Base-by-base conservation (phyloP, 2,888 invertebrate genomes). In the Drosophila mayaguana region DNA sequence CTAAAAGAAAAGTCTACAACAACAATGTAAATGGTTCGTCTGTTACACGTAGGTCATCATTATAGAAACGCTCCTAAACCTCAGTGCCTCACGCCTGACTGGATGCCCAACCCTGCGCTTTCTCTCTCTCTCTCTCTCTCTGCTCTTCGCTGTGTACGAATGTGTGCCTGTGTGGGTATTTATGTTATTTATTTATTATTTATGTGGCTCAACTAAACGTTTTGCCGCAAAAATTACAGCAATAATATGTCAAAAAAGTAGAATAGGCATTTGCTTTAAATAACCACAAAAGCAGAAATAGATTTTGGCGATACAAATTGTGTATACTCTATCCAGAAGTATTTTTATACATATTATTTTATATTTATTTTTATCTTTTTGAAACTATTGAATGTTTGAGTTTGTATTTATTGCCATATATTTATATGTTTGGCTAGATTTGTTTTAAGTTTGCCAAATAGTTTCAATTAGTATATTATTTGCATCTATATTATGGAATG, bases 171-270 rank as follows among this genome's bases (percentile, higher is more conserved):
- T 54, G 45, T 59, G 64, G 57, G 34, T 66, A 59, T 63, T 51
- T 64, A 55, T 69, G 70, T 70, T 78, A 68, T 68, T 76, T 88
- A 89, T 83, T 83, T 87, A 83, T 89, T 83, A 89, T 83, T 89
- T 83, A 83, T 83, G 83, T 83, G 78, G 88, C 83, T 88, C 90
- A 88, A 89, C 83, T 89, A 89, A 84, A 86, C 87, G 89, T 80
- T 80, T 89, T 88, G 89, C 78, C 85, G 78, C 85, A 78, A 78
- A 76, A 89, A 87, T 84, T 87, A 80, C 87, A 80, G 72, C 75
- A 85, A 85, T 87, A 89, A 86, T 87, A 87, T 84, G 88, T 87
- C 84, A 84, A 80, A 48, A 84, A 78, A 63, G 78, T 81, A 80
- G 63, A 67, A 63, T 61, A 71, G 77, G 60, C 56, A 65, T 63